Conservation (phyloP, 2,113 vertebrate genomes). For the Poecilia latipinna region DNA sequence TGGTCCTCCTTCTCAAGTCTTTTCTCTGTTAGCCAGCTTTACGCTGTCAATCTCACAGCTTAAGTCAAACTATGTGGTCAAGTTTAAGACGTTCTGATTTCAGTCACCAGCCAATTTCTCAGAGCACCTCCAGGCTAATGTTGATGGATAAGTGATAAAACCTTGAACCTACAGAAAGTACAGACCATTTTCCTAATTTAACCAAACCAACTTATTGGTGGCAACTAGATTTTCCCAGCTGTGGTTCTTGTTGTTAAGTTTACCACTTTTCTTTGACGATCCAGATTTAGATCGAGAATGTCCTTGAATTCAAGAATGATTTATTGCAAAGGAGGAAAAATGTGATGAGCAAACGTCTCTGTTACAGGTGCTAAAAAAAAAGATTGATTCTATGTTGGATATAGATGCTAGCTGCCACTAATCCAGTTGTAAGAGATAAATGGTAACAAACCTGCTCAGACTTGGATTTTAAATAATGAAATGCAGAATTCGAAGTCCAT, state of each 20-base stretch:
- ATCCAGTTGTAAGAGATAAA: not conserved
- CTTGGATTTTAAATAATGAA: not conserved
- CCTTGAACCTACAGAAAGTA: too few relatives aligned
- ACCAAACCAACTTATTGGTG: too few relatives aligned
- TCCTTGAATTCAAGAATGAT: not conserved
- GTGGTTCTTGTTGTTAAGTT: too few relatives aligned
- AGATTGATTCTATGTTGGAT: not conserved
- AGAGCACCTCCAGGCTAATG: too few relatives aligned
- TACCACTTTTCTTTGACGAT: too few relatives aligned
- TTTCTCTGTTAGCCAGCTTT: slow-evolving; percentile 2
- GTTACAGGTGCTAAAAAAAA: not conserved
- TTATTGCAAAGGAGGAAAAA: not conserved
- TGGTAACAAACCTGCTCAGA: not conserved
- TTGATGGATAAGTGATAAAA: too few relatives aligned
- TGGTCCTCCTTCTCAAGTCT: slow-evolving; percentile 15
- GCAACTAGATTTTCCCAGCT: too few relatives aligned
- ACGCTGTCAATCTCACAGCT: too few relatives aligned
- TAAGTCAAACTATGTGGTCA: too few relatives aligned
- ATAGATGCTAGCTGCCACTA: not conserved
- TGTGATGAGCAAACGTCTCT: not conserved
- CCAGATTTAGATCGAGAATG: not conserved
- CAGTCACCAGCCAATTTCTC: too few relatives aligned
- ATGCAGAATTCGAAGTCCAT: not conserved
- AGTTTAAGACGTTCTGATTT: too few relatives aligned
- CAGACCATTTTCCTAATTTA: too few relatives aligned